Base-by-base conservation (phyloP, 2,888 invertebrate species). In the Laspeyria flexula region DNA sequence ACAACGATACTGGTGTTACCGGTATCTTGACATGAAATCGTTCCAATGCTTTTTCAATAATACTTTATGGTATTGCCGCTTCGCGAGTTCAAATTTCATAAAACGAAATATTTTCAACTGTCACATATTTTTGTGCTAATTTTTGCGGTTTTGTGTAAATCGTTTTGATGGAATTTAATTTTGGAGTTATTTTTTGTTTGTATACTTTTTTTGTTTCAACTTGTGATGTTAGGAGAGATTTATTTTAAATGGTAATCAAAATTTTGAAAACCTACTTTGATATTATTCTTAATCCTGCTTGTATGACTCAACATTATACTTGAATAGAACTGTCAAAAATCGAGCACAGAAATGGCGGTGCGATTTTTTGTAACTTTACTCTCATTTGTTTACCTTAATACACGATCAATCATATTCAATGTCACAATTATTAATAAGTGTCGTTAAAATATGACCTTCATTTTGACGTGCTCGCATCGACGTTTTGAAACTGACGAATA, bases 51-150 rank as follows among this genome's bases (percentile, higher is more conserved):
- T 48, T 52, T 64, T 43, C 43, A 45, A 55, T 51, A 21, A 21
- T 57, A 41, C 18, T 65, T 66, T 64, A 66, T 50, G 47, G 43
- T 55, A 63, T 53, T 43, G 55, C 55, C 41, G 33, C 21, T 49
- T 65, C 39, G 63, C 63, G 62, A 53, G 62, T 47, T 65, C 44
- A 31, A 44, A 55, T 55, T 61, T 57, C 60, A 55, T 49, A 60
- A 55, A 31, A 27, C 46, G 25, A 13, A 21, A 30, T 35, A 47
- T 51, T 55, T 55, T 47, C 43, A 34, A 34, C 44, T 37, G 55
- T 45, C 49, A 45, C 39, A 43, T 63, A 59, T 23, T 43, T 50
- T 55, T 39, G 50, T 4, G 13, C 40, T 30, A 45, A 34, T 41
- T 49, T 52, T 31, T 13, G 31, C 39, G 39, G 27, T 39, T 21